Evolutionary conservation across 1,140 invertebrate genomes (phyloP), one percentile per base, ranked within the genome.

Genomic region (Bombus picipes): DNA sequence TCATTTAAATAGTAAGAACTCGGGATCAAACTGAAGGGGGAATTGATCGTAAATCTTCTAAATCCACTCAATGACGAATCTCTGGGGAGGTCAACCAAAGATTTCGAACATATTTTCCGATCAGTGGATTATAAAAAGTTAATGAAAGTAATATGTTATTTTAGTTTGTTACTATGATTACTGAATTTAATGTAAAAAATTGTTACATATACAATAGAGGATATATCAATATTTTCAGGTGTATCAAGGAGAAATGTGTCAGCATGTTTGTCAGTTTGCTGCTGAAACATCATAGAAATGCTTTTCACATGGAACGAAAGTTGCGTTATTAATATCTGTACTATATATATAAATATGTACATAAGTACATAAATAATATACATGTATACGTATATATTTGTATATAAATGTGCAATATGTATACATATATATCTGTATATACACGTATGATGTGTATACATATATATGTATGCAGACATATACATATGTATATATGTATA

Each of bases 1-100:
- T 62, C 92, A 95, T 75, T 77, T 92, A 59, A 93, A 93, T 85
- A 94, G 90, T 72, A 77, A 88, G 37, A 91, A 88, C 80, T 89
- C 78, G 57, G 85, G 88, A 66, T 78, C 39, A 70, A 75, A 89
- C 37, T 88, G 70, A 88, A 87, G 79, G 80, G 78, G 65, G 72
- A 87, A 81, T 72, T 37, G 79, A 88, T 86, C 59, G 39, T 79
- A 34, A 70, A 13, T 75, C 9, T 13, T 39, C 15, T 53, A 70
- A 72, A 12, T 41, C 32, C 37, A 37, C 25, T 77, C 4, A 28
- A 72, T 37, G 22, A 75, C 41, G 59, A 57, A 47, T 57, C 13
- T 34, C n/a, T n/a, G n/a, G 41, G 73, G 57, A 72, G 41, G 57
- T 28, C 18, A 65, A 41, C 41, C 34, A 72, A 70, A 43, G 39